phyloP scores from a whole-genome alignment of 2,797 vertebrate species.

The Darevskia nairensis region DNA sequence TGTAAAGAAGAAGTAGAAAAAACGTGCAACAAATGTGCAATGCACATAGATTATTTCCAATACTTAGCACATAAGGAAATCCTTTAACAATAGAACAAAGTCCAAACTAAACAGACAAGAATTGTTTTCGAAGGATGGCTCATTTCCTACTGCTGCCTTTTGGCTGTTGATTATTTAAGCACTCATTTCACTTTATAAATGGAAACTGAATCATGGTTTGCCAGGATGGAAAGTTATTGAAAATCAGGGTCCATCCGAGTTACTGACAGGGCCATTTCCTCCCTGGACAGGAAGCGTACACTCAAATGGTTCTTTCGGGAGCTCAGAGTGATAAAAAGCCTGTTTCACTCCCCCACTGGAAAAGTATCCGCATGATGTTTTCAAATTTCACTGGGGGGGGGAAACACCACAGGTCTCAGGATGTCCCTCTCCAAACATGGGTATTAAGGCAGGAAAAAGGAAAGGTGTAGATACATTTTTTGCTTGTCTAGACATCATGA shows the following conservation, averaged over 20 bases:
- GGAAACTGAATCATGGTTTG: slow-evolving; percentile 81
- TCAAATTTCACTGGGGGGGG: slow-evolving; percentile 58
- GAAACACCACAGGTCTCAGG: slow-evolving; percentile 69
- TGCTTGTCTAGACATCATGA: slow-evolving; percentile 72
- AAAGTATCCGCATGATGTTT: slow-evolving; percentile 66
- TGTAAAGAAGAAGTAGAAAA: slow-evolving; percentile 9
- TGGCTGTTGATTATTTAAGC: slow-evolving; percentile 74
- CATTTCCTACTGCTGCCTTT: slow-evolving; percentile 79
- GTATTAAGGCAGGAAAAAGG: slow-evolving; percentile 79
- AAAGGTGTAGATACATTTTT: slow-evolving; percentile 72
- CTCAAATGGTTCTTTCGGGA: slow-evolving; percentile 75
- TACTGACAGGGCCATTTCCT: slow-evolving; percentile 80
- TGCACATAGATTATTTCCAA: slow-evolving; percentile 58
- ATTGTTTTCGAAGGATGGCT: slow-evolving; percentile 78
- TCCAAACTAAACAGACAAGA: slow-evolving; percentile 77
- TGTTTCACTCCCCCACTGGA: slow-evolving; percentile 62
- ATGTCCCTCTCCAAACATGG: slow-evolving; percentile 79
- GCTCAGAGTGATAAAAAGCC: slow-evolving; percentile 75
- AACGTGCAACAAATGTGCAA: slow-evolving; percentile 32
- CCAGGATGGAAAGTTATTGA: slow-evolving; percentile 79
- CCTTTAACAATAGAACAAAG: slow-evolving; percentile 74
- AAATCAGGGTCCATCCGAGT: slow-evolving; percentile 74
- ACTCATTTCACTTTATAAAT: slow-evolving; percentile 81
- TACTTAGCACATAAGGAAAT: slow-evolving; percentile 81
- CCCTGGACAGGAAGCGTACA: slow-evolving; percentile 77